Base-by-base conservation (phyloP, 1,140 invertebrate genomes). In the Platyscapa corneri region DNA sequence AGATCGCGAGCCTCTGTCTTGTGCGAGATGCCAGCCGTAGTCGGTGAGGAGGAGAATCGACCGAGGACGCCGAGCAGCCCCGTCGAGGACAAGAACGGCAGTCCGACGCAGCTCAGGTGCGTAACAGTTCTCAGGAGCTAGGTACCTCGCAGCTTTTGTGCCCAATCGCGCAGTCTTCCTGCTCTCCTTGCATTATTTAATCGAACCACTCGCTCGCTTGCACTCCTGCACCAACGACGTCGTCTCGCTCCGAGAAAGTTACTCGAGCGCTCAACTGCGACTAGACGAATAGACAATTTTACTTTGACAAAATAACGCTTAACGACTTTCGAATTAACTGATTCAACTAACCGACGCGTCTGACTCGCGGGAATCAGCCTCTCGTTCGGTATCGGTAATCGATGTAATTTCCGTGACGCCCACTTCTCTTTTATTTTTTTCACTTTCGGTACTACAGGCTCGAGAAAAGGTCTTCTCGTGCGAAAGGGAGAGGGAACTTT, bases 1-100 rank as follows among this genome's bases (percentile, higher is more conserved):
- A 64, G 34, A 46, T 79, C 75, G 34, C 75, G 86, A 16, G 64
- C 16, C 2, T 53, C 49, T 10, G 49, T 53, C 64, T 10, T 80
- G 34, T 77, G 67, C 46, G 82, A 83, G 18, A 84, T 86, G 84
- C 56, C 86, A 39, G 78, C 53, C 60, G 56, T 70, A 46, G 74
- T 53, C 18, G 78, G n/a, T 34, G 46, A 79, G 32, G 32, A 56
- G 30, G 30, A 72, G 14, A 3, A 72, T 23, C 49, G 53, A 37
- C 39, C 82, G 37, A 60, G 2, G 70, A 39, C 46, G 37, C 30
- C 78, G 60, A 39, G 23, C 72, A 60, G 70, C 56, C 3, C 64
- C 60, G 20, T 2, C 49, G 39, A 82, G 30, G 80, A 77, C 39
- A 86, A 82, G 34, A 23, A 46, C 27, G 82, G 42, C 42, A 46